Percentiles rank a stretch among this genome's conserved stretches.
Evolutionary conservation across 2,797 vertebrate species (phyloP).

Genomic region (Aeoliscus strigatus): DNA sequence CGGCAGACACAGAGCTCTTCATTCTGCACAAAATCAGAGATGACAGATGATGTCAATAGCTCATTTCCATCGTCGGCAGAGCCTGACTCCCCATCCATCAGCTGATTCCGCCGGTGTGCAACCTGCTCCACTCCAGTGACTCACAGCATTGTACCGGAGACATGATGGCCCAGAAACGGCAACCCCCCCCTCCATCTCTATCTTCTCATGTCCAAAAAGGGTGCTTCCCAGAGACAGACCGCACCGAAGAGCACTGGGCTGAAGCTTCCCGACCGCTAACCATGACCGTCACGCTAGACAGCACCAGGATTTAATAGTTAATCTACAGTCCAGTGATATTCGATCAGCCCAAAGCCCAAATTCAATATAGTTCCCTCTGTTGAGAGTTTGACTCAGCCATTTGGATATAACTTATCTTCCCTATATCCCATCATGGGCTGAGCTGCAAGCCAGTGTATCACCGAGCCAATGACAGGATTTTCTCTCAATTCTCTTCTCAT

Average conservation of each 20-base stretch:
- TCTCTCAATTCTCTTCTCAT: constrained; percentile 41
- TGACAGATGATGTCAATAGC: constrained; percentile 60
- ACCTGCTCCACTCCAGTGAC: constrained; percentile 57
- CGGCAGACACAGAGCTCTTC: constrained; percentile 49
- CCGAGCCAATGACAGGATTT: constrained; percentile 44
- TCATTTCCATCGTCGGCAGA: constrained; percentile 60
- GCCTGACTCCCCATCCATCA: constrained; percentile 34
- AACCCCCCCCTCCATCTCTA: constrained; percentile 25
- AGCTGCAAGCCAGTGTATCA: constrained; percentile 25
- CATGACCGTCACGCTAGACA: constrained; percentile 33
- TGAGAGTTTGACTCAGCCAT: constrained; percentile 32
- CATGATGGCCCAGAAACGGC: constrained; percentile 52
- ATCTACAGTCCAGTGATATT: constrained; percentile 41
- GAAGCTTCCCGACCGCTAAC: constrained; percentile 40
- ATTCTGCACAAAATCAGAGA: constrained; percentile 42
- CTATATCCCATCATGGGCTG: constrained; percentile 29
- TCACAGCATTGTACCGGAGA: constrained; percentile 57
- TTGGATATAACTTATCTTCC: constrained; percentile 31
- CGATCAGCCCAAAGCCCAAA: constrained; percentile 28
- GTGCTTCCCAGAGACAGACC: constrained; percentile 11
- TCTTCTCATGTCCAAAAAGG: constrained; percentile 16
- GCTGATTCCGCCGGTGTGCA: constrained; percentile 57
- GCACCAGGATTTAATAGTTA: constrained; percentile 36
- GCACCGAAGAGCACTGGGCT: constrained; percentile 21
- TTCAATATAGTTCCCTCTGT: constrained; percentile 33